phyloP scores from a whole-genome alignment of 2,888 invertebrate genomes.

The Eristalis pertinax region DNA sequence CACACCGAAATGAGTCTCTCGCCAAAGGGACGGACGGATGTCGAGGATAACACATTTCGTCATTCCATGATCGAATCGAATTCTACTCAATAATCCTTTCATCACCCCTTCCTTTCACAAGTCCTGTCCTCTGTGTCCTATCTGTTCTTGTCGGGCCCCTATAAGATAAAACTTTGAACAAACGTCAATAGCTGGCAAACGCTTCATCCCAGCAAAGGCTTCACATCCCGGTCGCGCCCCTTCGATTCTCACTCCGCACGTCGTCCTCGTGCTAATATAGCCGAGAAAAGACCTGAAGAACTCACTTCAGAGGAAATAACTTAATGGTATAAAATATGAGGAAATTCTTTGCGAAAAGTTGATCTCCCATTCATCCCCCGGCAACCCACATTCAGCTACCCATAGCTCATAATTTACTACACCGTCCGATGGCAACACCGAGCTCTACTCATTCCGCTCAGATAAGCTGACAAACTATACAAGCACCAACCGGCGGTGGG shows the following conservation, averaged over 20 bases:
- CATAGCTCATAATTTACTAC: constrained; percentile 30
- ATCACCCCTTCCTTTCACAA: not conserved
- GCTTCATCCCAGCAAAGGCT: constrained; percentile 1
- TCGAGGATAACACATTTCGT: constrained; percentile 41
- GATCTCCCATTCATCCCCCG: not conserved
- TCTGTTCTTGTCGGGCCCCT: not conserved
- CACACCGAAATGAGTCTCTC: constrained; percentile 32
- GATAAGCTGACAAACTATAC: constrained; percentile 18
- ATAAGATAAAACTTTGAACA: constrained; percentile 24
- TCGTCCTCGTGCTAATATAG: not conserved
- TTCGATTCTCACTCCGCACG: not conserved
- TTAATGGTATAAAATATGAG: constrained; percentile 52
- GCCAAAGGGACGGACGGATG: not conserved
- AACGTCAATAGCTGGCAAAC: constrained; percentile 21
- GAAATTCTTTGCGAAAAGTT: constrained; percentile 46
- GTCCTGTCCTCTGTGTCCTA: not conserved
- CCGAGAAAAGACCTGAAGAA: constrained; percentile 5
- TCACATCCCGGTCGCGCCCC: not conserved
- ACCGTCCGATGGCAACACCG: constrained; percentile 27
- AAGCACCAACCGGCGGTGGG: not conserved
- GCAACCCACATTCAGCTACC: not conserved
- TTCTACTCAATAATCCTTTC: constrained; percentile 11
- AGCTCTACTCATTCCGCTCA: constrained; percentile 3
- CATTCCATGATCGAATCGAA: constrained; percentile 48
- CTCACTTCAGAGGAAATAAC: constrained; percentile 10